Evolutionary conservation across 2,888 invertebrate species (phyloP).

Genomic region (Chaetoderma sp.): DNA sequence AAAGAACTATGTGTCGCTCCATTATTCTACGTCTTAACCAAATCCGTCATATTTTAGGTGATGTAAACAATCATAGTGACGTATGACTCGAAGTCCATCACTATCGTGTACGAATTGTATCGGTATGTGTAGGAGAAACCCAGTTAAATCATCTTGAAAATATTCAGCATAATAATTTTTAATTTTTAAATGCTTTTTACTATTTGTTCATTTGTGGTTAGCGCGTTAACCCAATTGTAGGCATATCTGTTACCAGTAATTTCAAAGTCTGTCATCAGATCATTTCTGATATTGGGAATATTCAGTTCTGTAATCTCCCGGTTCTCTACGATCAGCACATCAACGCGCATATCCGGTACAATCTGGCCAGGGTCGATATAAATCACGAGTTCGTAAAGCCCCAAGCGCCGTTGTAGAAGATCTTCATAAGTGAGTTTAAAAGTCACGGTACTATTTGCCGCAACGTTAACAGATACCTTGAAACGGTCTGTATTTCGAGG

Average conservation of each 20-base stretch:
- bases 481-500: slow-evolving; percentile 70
- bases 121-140: too few relatives aligned
- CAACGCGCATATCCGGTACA: slow-evolving; percentile 76
- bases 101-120: too few relatives aligned
- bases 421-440: slow-evolving; percentile 84
- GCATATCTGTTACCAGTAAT: slow-evolving; percentile 11
- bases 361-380: slow-evolving; percentile 78
- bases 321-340: slow-evolving; percentile 77
- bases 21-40: too few relatives aligned
- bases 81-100: too few relatives aligned
- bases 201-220: too few relatives aligned
- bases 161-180: too few relatives aligned
- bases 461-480: slow-evolving; percentile 75
- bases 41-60: too few relatives aligned
- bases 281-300: slow-evolving; percentile 48
- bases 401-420: slow-evolving; percentile 76
- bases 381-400: slow-evolving; percentile 78
- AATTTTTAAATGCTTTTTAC: too few relatives aligned
- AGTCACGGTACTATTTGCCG: slow-evolving; percentile 75
- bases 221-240: too few relatives aligned
- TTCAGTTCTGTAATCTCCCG: slow-evolving; percentile 69
- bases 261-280: slow-evolving; percentile 26
- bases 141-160: too few relatives aligned
- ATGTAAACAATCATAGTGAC: too few relatives aligned
- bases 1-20: too few relatives aligned